phyloP scores from a whole-genome alignment of 2,888 invertebrate species.

The Pammene fasciana region DNA sequence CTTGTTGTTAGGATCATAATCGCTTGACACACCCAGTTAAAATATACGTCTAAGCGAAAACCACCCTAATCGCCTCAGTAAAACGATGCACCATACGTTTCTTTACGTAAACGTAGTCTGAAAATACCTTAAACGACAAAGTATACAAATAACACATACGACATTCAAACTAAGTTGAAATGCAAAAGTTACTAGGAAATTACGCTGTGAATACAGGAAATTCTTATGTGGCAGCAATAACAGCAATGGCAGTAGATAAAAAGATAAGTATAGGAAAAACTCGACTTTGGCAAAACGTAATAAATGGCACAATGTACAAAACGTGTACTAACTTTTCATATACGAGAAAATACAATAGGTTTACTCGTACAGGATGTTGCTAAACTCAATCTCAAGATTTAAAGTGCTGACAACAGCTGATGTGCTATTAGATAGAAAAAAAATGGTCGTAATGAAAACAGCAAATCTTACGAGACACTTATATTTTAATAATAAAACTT shows the following conservation, averaged over 20 bases:
- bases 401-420: no score
- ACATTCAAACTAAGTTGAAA: not conserved
- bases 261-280: not conserved
- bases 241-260: not conserved
- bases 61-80: no score
- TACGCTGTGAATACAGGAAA: constrained; percentile 8
- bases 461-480: no score
- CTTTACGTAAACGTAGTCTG: not conserved
- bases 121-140: not conserved
- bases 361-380: no score
- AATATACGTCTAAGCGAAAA: no score
- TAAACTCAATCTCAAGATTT: no score
- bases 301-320: not conserved
- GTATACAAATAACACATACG: not conserved
- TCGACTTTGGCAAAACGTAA: no score
- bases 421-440: no score
- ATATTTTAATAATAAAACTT: no score
- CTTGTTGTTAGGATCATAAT: not conserved
- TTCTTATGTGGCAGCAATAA: constrained; percentile 12
- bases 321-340: not conserved
- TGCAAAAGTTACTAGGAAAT: constrained; percentile 2
- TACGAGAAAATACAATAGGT: no score
- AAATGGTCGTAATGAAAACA: no score
- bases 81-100: no score
- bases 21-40: not conserved